Evolutionary conservation across 2,113 vertebrate species (phyloP), one percentile per base, ranked within the genome.

Genomic region (Hypanus sabinus): DNA sequence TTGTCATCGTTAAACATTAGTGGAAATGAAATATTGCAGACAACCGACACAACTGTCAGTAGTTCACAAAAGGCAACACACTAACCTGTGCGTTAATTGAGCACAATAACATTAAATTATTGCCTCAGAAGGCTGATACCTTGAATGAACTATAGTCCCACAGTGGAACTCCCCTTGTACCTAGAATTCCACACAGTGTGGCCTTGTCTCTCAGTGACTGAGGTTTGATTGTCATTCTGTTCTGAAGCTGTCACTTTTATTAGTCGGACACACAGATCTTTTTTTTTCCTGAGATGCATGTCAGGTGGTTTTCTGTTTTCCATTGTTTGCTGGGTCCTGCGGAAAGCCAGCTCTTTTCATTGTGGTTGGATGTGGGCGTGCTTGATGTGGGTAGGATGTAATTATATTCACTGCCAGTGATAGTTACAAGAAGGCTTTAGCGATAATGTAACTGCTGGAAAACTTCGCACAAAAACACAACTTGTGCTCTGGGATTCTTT

Each of bases 391-490:
- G 96, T 97, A 96, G 96, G 97, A 97, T 97, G 97, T 98, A 98
- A 98, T 98, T 98, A 98, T 97, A 98, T 97, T 97, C 97, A 97
- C 97, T 95, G 95, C 97, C 97, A 97, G 97, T 97, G 96, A 97
- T 96, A 97, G 97, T 95, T 96, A 97, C 96, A 95, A 96, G 96
- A 96, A 96, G 95, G 96, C 96, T 96, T 97, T 96, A 95, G 96
- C 96, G 97, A 97, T 97, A 97, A 97, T 98, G 97, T 95, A 97
- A 97, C 97, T 97, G 96, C 96, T 96, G 60, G 96, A 96, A 97
- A 96, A 97, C 96, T 96, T 95, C 96, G 96, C 96, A 97, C 96
- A 96, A 95, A 95, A 60, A 96, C 87, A 95, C 97, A 95, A 95
- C 96, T 96, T 97, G 97, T 96, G 97, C 96, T 96, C 97, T 96